These are phyloP conservation scores for Acanthacorydalis orientalis DNA, from an alignment of 2,888 invertebrate genomes.

Conservation along the genomic window DNA sequence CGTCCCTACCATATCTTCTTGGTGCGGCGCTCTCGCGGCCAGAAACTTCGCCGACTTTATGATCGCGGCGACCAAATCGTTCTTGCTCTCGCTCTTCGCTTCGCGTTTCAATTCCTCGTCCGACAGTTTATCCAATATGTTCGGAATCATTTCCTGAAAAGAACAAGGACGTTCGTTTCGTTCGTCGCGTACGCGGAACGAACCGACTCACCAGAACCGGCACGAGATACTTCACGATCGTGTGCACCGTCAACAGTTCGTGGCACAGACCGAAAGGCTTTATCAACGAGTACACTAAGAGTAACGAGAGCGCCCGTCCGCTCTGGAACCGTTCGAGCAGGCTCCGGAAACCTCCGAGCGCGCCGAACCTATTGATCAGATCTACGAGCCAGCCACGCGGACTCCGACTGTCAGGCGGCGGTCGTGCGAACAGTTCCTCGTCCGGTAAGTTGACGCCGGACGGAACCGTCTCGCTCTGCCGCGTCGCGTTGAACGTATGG, in stretches of 20 bases:
- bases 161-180: slow-evolving; percentile 1
- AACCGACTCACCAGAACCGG: slow-evolving; percentile 69
- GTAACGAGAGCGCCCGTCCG: slow-evolving; percentile 53
- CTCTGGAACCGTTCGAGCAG: slow-evolving; percentile 68
- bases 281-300: slow-evolving; percentile 63
- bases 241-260: slow-evolving; percentile 76
- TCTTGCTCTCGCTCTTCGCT: slow-evolving; percentile 88
- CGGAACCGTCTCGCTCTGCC: slow-evolving; percentile 54
- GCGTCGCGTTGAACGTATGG: slow-evolving; percentile 68
- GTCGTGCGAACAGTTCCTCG: slow-evolving; percentile 56
- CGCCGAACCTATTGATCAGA: slow-evolving; percentile 86
- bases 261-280: slow-evolving; percentile 86
- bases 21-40: slow-evolving; percentile 66
- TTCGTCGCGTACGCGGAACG: not conserved
- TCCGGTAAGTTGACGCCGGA: slow-evolving; percentile 43
- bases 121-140: slow-evolving; percentile 77
- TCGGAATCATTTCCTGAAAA: slow-evolving; percentile 71
- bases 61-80: slow-evolving; percentile 87
- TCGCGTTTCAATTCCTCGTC: slow-evolving; percentile 93
- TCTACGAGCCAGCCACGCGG: slow-evolving; percentile 94
- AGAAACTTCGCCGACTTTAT: slow-evolving; percentile 84
- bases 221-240: slow-evolving; percentile 82
- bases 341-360: slow-evolving; percentile 75
- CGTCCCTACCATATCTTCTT: slow-evolving; percentile 58
- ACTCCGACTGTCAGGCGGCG: slow-evolving; percentile 63